Percentiles rank a stretch among this genome's conserved stretches.
Conservation (phyloP, 1,140 invertebrate species). For the Caenorhabditis brenneri region DNA sequence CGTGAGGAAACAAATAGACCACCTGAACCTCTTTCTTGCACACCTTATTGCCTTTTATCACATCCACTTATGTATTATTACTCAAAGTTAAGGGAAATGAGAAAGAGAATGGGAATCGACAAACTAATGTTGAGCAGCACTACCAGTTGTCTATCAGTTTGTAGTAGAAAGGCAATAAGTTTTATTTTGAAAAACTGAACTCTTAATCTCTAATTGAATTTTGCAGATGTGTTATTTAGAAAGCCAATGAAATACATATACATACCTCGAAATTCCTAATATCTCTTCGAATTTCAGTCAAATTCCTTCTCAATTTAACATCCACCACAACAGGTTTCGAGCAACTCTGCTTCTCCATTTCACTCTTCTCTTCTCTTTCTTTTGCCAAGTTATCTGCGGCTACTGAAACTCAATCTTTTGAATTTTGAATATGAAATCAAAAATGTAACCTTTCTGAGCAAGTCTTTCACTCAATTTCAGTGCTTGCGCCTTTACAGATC, state of each 20-base stretch:
- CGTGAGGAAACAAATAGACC: not conserved
- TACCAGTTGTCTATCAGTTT: no score
- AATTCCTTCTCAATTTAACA: constrained; percentile 7
- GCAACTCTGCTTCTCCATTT: constrained; percentile 29
- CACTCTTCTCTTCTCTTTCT: constrained; percentile 12
- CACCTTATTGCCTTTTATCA: constrained; percentile 8
- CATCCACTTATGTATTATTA: constrained; percentile 18
- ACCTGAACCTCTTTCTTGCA: constrained; percentile 30
- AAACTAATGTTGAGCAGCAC: no score
- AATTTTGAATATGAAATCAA: not conserved
- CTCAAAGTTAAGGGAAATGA: not conserved
- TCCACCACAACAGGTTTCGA: constrained; percentile 16
- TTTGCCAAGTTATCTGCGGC: not conserved
- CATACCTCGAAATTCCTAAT: constrained; percentile 21
- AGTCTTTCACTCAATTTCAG: constrained; percentile 21
- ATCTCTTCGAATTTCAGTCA: constrained; percentile 19
- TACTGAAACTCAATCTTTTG: not conserved
- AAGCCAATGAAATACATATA: not conserved
- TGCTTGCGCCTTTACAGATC: constrained; percentile 14
- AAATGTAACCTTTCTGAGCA: not conserved
- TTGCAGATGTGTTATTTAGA: no score
- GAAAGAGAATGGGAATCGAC: not conserved
- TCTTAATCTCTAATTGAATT: no score
- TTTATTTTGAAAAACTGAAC: no score
- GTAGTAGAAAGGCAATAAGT: no score